Conservation (phyloP, 2,113 vertebrate genomes). For the Tetraodon nigroviridis region DNA sequence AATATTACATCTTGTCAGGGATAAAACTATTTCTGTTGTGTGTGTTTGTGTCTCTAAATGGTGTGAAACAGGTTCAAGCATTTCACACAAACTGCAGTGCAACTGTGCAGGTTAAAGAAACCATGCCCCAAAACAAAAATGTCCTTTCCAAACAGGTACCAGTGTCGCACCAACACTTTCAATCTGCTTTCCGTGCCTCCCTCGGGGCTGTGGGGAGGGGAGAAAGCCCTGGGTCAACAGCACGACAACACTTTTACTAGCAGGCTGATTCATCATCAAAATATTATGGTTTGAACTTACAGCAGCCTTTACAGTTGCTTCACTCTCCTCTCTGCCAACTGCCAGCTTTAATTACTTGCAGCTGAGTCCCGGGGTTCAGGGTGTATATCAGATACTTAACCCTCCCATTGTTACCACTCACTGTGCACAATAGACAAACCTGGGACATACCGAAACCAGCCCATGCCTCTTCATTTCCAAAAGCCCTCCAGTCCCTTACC, state of each 20-base stretch:
- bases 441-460: slow-evolving; percentile 60
- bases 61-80: background rate
- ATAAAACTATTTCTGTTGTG: too few relatives aligned
- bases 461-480: slow-evolving; percentile 59
- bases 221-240: slow-evolving; percentile 61
- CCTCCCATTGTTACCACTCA: slow-evolving; percentile 65
- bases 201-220: slow-evolving; percentile 31
- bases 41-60: too few relatives aligned
- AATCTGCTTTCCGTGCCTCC: slow-evolving; percentile 37
- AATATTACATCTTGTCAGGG: background rate
- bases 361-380: slow-evolving; percentile 66
- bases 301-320: slow-evolving; percentile 64
- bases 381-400: slow-evolving; percentile 70
- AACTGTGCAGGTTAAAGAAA: slow-evolving; percentile 36
- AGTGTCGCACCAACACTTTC: slow-evolving; percentile 42
- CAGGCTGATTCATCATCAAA: slow-evolving; percentile 63
- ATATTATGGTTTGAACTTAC: slow-evolving; percentile 67
- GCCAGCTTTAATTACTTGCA: slow-evolving; percentile 76
- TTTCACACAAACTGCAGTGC: background rate
- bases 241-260: slow-evolving; percentile 68
- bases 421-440: slow-evolving; percentile 65
- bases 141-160: slow-evolving; percentile 47
- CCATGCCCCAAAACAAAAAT: slow-evolving; percentile 26
- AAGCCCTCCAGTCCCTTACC: slow-evolving; percentile 58
- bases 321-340: slow-evolving; percentile 67